Conservation (phyloP, 2,888 invertebrate genomes). For the Ctenicera cuprea region DNA sequence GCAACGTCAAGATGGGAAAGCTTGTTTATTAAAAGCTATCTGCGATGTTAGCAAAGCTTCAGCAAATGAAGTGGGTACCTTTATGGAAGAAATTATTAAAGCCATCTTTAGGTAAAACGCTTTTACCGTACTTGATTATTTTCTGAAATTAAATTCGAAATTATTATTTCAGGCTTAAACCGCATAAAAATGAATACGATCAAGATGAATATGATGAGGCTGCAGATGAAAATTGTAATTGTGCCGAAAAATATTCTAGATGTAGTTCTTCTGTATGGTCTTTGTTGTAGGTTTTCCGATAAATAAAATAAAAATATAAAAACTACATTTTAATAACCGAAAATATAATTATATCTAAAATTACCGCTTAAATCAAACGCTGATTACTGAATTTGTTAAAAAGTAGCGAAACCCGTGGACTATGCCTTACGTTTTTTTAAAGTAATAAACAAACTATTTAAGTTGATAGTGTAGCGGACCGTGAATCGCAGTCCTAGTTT, state of each 20-base stretch:
- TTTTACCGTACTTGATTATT: conserved; percentile 52
- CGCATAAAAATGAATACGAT: conserved; percentile 64
- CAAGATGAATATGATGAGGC: conserved; percentile 73
- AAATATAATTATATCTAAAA: too few relatives aligned
- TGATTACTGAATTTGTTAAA: too few relatives aligned
- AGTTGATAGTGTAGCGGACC: too few relatives aligned
- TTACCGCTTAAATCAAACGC: too few relatives aligned
- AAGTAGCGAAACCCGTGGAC: too few relatives aligned
- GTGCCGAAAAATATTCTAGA: conserved; percentile 71
- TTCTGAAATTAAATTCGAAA: neutral
- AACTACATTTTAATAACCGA: too few relatives aligned
- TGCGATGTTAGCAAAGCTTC: conserved; percentile 78
- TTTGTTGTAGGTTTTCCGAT: conserved; percentile 34
- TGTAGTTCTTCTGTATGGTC: conserved; percentile 68
- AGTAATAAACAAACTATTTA: too few relatives aligned
- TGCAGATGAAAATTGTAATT: conserved; percentile 69
- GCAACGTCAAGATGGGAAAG: conserved; percentile 73
- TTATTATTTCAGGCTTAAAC: conserved; percentile 72
- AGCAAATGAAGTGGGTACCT: conserved; percentile 74
- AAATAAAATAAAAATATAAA: neutral
- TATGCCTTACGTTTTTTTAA: too few relatives aligned
- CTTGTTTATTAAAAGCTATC: conserved; percentile 80
- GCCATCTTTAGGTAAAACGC: conserved; percentile 80
- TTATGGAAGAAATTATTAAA: conserved; percentile 80
- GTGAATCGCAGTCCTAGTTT: too few relatives aligned